Base-by-base conservation (phyloP, 2,113 vertebrate genomes). In the Silurus glanis region DNA sequence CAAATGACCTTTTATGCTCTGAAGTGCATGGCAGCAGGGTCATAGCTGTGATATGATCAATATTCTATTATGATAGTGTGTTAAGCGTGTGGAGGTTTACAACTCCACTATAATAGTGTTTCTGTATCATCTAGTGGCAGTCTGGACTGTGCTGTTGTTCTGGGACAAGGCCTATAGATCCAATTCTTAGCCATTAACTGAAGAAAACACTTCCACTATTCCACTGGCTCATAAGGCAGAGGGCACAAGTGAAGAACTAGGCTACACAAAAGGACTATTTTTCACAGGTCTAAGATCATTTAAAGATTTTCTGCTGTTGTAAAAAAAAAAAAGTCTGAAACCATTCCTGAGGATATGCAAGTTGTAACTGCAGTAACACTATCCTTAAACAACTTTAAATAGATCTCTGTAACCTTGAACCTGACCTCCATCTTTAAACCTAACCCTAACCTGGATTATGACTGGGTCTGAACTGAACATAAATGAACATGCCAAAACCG, bases 41-140 rank as follows among this genome's bases (percentile, higher is more conserved):
- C 93, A 93, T 93, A 94, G 93, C 95, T 95, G 95, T 95, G 93
- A 94, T 94, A 95, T 95, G 97, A 98, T 99, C 97, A 97, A 98
- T 98, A 99, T 96, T 96, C 94, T 96, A 97, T 98, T 98, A 97
- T 49, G 95, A 95, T 95, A 95, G 94, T 94, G 94, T 91, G 94
- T 94, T 92, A 94, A 95, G 94, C 93, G 93, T 93, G 93, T 94
- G 94, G 94, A 94, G 93, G 93, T 95, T 95, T 95, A 95, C 95
- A 95, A 95, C 95, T 94, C 92, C 64, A 91, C 93, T 91, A 92
- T 95, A 95, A 95, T 95, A 94, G 94, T 93, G 93, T 95, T 92
- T 90, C 92, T 95, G 95, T 95, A 95, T 95, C 94, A 95, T 95
- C 92, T 93, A 84, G 89, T 94, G 93, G 93, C 93, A 94, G 93